Conservation (phyloP, 1,140 invertebrate species). For the Kradibia gibbosae region DNA sequence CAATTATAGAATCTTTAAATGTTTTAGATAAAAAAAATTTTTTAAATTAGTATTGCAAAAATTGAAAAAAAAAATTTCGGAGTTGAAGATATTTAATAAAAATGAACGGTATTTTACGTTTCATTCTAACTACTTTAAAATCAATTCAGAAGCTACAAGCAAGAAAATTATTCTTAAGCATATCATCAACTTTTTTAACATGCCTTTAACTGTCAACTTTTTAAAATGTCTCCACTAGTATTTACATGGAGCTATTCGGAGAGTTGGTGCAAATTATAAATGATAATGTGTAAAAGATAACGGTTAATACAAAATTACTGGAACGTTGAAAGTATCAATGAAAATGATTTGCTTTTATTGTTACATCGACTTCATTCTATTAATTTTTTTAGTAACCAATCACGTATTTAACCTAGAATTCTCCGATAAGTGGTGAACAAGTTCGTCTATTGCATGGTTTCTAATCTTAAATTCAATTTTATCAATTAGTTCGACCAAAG, state of each 20-base stretch:
- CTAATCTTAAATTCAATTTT: not conserved
- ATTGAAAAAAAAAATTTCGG: too few species aligned
- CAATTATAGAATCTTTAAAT: too few species aligned
- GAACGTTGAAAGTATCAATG: not conserved
- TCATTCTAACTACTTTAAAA: too few species aligned
- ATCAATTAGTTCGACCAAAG: not conserved
- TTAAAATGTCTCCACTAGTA: not conserved
- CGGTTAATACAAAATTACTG: not conserved
- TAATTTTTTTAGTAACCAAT: constrained; percentile 5
- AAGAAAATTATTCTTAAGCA: not conserved
- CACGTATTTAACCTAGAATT: not conserved
- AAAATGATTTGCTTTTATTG: constrained; percentile 1
- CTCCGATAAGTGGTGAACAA: not conserved
- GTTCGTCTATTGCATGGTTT: not conserved
- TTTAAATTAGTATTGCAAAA: too few species aligned
- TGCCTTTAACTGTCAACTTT: too few species aligned
- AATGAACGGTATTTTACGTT: too few species aligned
- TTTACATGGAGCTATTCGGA: not conserved
- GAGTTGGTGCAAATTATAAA: not conserved
- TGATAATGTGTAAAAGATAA: not conserved
- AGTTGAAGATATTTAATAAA: too few species aligned
- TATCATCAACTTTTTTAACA: not conserved
- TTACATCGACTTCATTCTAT: not conserved
- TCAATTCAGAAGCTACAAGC: not conserved
- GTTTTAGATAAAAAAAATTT: too few species aligned